Evolutionary conservation across 2,113 vertebrate genomes (phyloP).

Genomic region (Pitta sordida): DNA sequence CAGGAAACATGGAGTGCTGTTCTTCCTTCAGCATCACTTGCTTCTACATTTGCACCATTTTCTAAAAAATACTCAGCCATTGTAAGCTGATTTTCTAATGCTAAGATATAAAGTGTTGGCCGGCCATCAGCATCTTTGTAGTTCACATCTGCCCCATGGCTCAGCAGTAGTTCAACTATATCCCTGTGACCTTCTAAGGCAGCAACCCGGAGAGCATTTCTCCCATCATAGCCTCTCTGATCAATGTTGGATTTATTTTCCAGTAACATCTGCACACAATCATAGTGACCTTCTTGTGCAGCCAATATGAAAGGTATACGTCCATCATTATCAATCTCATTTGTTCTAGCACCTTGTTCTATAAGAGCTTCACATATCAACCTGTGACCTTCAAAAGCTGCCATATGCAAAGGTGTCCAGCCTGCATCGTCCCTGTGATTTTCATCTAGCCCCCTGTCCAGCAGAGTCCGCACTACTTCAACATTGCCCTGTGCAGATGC

Average conservation of each 20-base stretch:
- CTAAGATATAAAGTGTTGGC: conserved; percentile 93
- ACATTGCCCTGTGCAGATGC: conserved; percentile 96
- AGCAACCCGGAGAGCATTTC: conserved; percentile 91
- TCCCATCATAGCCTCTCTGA: conserved; percentile 93
- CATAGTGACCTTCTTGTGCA: conserved; percentile 95
- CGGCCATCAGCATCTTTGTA: conserved; percentile 94
- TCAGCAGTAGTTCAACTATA: conserved; percentile 90
- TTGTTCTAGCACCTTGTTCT: conserved; percentile 94
- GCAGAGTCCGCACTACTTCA: conserved; percentile 94
- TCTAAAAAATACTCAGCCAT: conserved; percentile 96
- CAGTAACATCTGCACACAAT: conserved; percentile 91
- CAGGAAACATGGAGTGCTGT: conserved; percentile 97
- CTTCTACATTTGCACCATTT: conserved; percentile 93
- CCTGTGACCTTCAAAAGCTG: conserved; percentile 94
- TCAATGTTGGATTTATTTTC: conserved; percentile 92
- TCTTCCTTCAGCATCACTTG: conserved; percentile 90
- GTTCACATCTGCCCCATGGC: conserved; percentile 89
- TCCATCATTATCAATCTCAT: conserved; percentile 94
- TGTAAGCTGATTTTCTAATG: conserved; percentile 93
- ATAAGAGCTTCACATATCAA: conserved; percentile 94
- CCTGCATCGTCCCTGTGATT: conserved; percentile 96
- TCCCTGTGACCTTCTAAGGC: conserved; percentile 93
- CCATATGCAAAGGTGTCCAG: conserved; percentile 98
- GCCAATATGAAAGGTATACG: conserved; percentile 91
- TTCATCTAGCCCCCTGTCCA: conserved; percentile 96